Conservation (phyloP, 92 coral and sea anemone species). For the Siderastrea radians region DNA sequence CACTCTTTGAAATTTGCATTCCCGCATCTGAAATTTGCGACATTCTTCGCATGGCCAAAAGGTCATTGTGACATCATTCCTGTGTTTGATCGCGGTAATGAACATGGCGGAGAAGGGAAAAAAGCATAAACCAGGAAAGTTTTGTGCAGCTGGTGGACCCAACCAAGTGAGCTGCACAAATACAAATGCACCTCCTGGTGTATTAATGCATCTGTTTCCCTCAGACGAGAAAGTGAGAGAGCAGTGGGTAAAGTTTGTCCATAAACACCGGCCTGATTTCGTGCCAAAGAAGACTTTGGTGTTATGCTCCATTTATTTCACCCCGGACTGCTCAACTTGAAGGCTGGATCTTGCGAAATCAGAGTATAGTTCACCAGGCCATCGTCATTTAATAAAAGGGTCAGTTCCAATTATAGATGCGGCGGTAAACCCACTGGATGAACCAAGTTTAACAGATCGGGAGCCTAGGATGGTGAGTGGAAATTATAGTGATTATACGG, state of each 20-base stretch:
- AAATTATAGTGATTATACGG: neutral
- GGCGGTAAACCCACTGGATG: neutral
- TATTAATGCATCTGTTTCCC: slow-evolving; percentile 35
- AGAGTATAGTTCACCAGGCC: neutral
- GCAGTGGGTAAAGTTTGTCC: slow-evolving; percentile 47
- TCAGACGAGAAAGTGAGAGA: slow-evolving; percentile 11
- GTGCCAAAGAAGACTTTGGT: slow-evolving; percentile 18
- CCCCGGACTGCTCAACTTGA: slow-evolving; percentile 11
- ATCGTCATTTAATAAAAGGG: slow-evolving; percentile 22
- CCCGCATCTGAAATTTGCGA: slow-evolving; percentile 7
- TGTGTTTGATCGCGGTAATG: neutral
- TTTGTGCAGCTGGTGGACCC: slow-evolving; percentile 55
- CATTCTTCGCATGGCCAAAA: slow-evolving; percentile 26
- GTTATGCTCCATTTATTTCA: slow-evolving; percentile 36
- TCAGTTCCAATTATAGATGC: slow-evolving; percentile 53
- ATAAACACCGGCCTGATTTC: slow-evolving; percentile 20
- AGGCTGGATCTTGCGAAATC: neutral
- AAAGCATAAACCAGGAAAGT: slow-evolving; percentile 18
- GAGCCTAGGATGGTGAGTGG: slow-evolving; percentile 43
- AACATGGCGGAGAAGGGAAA: slow-evolving; percentile 31
- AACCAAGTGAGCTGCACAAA: slow-evolving; percentile 24
- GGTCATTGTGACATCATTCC: slow-evolving; percentile 17
- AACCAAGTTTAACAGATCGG: slow-evolving; percentile 8
- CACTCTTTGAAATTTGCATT: neutral
- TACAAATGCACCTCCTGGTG: slow-evolving; percentile 12